Percentiles rank a stretch among this genome's conserved stretches.
Evolutionary conservation across 2,113 vertebrate genomes (phyloP).

Genomic region (Ornithorhynchus anatinus): DNA sequence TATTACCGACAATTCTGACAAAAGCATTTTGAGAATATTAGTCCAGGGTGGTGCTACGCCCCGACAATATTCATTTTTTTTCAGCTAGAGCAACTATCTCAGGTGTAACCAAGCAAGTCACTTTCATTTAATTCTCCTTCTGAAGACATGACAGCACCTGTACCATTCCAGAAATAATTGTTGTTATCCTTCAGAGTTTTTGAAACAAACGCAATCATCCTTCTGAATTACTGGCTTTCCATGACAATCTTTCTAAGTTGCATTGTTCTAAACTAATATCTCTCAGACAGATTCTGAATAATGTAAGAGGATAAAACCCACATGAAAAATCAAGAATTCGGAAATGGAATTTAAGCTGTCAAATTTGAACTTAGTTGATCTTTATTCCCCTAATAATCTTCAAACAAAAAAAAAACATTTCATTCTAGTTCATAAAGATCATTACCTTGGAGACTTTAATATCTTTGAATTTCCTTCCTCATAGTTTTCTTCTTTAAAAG

Average conservation of each 20-base stretch:
- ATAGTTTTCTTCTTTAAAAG: conserved; percentile 45
- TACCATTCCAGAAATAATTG: conserved; percentile 77
- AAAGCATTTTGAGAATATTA: conserved; percentile 56
- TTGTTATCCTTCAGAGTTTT: conserved; percentile 76
- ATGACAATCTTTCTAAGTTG: conserved; percentile 71
- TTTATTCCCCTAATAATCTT: conserved; percentile 74
- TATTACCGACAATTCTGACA: conserved; percentile 40
- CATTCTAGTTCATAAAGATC: conserved; percentile 63
- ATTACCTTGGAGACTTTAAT: conserved; percentile 59
- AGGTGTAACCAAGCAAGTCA: conserved; percentile 61
- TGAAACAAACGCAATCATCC: conserved; percentile 77
- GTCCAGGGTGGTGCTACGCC: conserved; percentile 6
- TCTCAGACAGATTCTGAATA: conserved; percentile 76
- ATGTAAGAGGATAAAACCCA: conserved; percentile 75
- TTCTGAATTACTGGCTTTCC: conserved; percentile 71
- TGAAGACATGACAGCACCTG: conserved; percentile 69
- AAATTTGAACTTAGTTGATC: conserved; percentile 69
- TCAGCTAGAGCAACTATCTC: conserved; percentile 47
- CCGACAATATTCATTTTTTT: conserved; percentile 40
- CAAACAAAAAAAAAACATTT: conserved; percentile 57
- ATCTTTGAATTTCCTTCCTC: conserved; percentile 48
- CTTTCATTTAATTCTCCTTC: conserved; percentile 74
- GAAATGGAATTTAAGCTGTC: conserved; percentile 74
- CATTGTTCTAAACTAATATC: conserved; percentile 77
- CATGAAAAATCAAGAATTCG: conserved; percentile 65